Percentiles rank a stretch among this genome's conserved stretches.
Evolutionary conservation across 2,888 invertebrate species (phyloP).

Genomic region (Ptilodon capucinus): DNA sequence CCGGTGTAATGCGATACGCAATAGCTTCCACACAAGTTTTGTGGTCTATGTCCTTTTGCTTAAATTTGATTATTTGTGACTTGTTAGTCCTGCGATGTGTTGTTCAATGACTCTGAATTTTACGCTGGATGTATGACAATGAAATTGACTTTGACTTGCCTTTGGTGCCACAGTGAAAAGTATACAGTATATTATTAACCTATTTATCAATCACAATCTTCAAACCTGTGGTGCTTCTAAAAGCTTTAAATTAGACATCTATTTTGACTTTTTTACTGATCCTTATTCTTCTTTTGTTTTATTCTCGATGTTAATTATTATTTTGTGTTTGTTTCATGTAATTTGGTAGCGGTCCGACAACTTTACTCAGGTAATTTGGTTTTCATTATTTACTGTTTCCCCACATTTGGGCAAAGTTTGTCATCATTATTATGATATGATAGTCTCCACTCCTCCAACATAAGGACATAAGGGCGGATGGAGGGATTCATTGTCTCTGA

Average conservation of each 20-base stretch:
- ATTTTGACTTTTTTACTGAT: not conserved
- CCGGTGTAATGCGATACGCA: slow-evolving; percentile 61
- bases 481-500: no score
- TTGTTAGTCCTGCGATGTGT: not conserved
- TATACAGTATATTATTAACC: no score
- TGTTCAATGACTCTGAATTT: no score
- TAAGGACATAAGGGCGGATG: no score
- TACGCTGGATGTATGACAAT: no score
- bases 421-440: no score
- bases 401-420: no score
- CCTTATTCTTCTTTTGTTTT: slow-evolving; percentile 26
- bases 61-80: not conserved
- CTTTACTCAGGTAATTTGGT: slow-evolving; percentile 73
- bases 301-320: slow-evolving; percentile 46
- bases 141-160: no score
- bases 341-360: slow-evolving; percentile 73
- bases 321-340: slow-evolving; percentile 79
- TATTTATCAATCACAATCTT: not conserved
- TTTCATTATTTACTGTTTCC: slow-evolving; percentile 6
- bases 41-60: not conserved
- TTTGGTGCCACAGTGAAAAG: no score
- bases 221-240: no score
- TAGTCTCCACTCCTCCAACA: no score
- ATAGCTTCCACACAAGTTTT: slow-evolving; percentile 6
- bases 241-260: no score